phyloP scores from a whole-genome alignment of 2,888 invertebrate species.

The Endomychus coccineus region DNA sequence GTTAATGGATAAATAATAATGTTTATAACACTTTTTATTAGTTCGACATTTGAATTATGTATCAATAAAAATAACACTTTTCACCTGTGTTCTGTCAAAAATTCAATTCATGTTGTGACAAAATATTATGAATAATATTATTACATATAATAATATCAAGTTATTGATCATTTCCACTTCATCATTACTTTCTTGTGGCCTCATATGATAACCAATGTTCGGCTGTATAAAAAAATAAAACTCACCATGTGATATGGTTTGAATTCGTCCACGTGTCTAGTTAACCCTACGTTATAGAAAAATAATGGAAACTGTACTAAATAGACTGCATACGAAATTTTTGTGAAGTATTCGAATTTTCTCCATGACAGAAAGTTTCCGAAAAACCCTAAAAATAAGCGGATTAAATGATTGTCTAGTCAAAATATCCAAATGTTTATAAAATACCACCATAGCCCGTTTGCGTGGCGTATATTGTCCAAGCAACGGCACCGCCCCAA shows the following conservation, averaged over 20 bases:
- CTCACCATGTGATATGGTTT: conserved; percentile 48
- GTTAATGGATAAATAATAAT: too few relatives aligned
- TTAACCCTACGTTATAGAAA: conserved; percentile 56
- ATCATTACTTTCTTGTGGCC: too few relatives aligned
- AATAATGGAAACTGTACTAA: conserved; percentile 57
- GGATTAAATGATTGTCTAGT: conserved; percentile 8
- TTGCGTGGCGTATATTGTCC: conserved; percentile 49
- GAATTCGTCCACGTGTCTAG: conserved; percentile 47
- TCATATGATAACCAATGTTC: too few relatives aligned
- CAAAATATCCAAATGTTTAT: neutral
- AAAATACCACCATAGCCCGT: conserved; percentile 48
- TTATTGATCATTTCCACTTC: too few relatives aligned
- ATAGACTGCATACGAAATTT: conserved; percentile 55
- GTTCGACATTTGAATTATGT: too few relatives aligned
- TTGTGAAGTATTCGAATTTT: conserved; percentile 52
- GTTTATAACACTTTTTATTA: too few relatives aligned
- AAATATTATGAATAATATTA: too few relatives aligned
- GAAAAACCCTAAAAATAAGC: conserved; percentile 39
- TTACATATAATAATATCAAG: too few relatives aligned
- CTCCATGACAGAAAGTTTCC: conserved; percentile 48
- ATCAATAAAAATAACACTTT: too few relatives aligned
- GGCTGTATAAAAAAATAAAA: conserved; percentile 16
- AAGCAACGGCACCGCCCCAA: conserved; percentile 50
- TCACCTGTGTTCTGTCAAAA: too few relatives aligned
- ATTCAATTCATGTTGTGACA: too few relatives aligned